Evolutionary conservation across 2,797 vertebrate species (phyloP).

Genomic region (Chloroceryle inda): DNA sequence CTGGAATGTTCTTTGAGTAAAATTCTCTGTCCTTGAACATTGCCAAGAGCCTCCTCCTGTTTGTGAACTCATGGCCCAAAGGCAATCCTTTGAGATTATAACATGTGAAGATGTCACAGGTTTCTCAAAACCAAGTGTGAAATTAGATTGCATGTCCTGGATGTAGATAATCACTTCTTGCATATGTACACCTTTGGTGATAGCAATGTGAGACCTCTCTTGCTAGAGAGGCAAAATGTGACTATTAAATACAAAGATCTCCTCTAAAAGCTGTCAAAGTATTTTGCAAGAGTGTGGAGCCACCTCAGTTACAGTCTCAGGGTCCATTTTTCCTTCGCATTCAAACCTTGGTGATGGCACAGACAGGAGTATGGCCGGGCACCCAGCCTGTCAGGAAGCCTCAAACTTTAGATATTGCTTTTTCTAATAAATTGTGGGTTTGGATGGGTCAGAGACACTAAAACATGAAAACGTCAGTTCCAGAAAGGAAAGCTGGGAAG

Average conservation of each 20-base stretch:
- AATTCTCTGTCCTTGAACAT: background rate
- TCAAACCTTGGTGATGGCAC: background rate
- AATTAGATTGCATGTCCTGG: background rate
- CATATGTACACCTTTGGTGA: background rate
- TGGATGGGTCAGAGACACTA: background rate
- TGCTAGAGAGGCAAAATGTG: background rate
- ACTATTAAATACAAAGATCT: background rate
- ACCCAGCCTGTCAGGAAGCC: background rate
- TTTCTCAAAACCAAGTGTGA: background rate
- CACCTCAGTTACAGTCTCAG: background rate
- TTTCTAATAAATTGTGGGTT: background rate
- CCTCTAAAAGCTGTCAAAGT: background rate
- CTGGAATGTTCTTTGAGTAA: background rate
- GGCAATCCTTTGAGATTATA: background rate
- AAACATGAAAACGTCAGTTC: background rate
- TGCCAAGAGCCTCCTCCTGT: background rate
- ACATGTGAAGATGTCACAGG: background rate
- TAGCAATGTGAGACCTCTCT: background rate
- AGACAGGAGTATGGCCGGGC: background rate
- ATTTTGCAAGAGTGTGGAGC: background rate
- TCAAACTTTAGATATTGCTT: background rate
- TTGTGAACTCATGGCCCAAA: background rate
- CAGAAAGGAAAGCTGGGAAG: background rate
- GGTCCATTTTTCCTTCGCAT: background rate
- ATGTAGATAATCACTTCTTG: background rate